These are phyloP conservation scores for Xiphophorus birchmanni DNA, from an alignment of 2,797 vertebrate species.

Conservation along the genomic window DNA sequence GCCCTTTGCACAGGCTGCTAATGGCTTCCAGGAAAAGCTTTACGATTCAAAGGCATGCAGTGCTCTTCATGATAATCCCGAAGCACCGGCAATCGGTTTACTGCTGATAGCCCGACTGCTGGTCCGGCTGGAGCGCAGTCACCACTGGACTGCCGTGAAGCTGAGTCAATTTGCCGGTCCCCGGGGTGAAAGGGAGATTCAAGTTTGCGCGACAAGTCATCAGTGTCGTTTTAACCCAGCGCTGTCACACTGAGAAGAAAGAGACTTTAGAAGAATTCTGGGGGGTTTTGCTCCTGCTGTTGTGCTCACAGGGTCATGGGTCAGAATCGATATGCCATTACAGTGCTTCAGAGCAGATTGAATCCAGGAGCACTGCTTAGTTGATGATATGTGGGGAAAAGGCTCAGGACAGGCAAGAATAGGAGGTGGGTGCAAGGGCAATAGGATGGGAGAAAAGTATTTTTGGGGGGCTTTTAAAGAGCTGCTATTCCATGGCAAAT, in stretches of 20 bases:
- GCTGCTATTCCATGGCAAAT: slow-evolving; percentile 81
- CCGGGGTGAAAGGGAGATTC: slow-evolving; percentile 49
- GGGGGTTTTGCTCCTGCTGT: slow-evolving; percentile 45
- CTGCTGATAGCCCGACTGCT: slow-evolving; percentile 57
- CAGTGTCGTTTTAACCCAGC: slow-evolving; percentile 70
- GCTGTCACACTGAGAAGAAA: slow-evolving; percentile 61
- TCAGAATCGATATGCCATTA: slow-evolving; percentile 72
- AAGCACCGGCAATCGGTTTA: slow-evolving; percentile 72
- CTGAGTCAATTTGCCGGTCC: slow-evolving; percentile 72
- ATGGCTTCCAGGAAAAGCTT: slow-evolving; percentile 73
- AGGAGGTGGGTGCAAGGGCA: slow-evolving; percentile 37
- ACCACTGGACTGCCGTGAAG: slow-evolving; percentile 62
- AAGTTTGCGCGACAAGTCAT: slow-evolving; percentile 71
- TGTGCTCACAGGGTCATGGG: slow-evolving; percentile 59
- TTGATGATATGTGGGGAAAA: slow-evolving; percentile 39
- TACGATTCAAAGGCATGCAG: slow-evolving; percentile 69
- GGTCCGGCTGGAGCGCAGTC: slow-evolving; percentile 48
- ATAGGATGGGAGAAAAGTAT: slow-evolving; percentile 62
- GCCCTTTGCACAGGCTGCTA: slow-evolving; percentile 71
- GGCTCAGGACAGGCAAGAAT: not conserved
- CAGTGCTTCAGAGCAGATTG: slow-evolving; percentile 51
- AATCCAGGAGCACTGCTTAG: slow-evolving; percentile 39
- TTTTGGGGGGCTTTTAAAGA: slow-evolving; percentile 75
- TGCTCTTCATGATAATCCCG: slow-evolving; percentile 78
- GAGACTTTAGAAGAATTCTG: slow-evolving; percentile 53